These are phyloP conservation scores for Dipodomys merriami DNA, from an alignment of 2,113 vertebrate genomes.

Conservation along the genomic window DNA sequence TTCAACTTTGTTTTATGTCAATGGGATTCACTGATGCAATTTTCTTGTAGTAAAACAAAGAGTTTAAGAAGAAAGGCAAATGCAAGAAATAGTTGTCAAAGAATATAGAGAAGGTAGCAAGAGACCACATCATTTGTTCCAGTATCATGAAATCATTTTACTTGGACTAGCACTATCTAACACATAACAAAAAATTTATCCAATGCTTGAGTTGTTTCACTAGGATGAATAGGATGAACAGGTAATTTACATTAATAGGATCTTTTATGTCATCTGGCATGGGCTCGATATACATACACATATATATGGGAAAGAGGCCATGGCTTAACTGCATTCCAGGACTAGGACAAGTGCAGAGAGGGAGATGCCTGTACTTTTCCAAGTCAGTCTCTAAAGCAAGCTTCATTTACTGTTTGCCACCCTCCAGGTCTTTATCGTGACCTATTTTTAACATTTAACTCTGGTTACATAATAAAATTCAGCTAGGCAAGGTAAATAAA, in stretches of 20 bases:
- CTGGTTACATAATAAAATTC: background rate
- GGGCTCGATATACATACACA: background rate
- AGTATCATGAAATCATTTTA: slow-evolving; percentile 21
- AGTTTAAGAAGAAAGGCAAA: slow-evolving; percentile 22
- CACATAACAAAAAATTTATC: background rate
- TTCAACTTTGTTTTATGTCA: background rate
- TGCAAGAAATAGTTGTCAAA: background rate
- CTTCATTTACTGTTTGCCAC: background rate
- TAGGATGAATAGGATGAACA: background rate
- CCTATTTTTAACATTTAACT: background rate
- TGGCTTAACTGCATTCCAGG: background rate
- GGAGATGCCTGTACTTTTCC: background rate
- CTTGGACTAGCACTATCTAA: background rate
- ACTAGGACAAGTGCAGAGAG: background rate
- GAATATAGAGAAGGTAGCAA: background rate
- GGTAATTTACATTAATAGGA: background rate
- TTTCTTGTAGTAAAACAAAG: background rate
- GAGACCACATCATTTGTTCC: background rate
- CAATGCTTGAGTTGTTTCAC: background rate
- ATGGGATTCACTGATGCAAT: background rate
- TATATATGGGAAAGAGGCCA: background rate
- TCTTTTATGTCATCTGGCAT: background rate
- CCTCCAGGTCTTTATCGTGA: background rate
- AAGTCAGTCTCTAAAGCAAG: background rate
- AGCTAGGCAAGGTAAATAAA: background rate